phyloP scores from a whole-genome alignment of 2,888 invertebrate species.

The Quadroppia sp. region DNA sequence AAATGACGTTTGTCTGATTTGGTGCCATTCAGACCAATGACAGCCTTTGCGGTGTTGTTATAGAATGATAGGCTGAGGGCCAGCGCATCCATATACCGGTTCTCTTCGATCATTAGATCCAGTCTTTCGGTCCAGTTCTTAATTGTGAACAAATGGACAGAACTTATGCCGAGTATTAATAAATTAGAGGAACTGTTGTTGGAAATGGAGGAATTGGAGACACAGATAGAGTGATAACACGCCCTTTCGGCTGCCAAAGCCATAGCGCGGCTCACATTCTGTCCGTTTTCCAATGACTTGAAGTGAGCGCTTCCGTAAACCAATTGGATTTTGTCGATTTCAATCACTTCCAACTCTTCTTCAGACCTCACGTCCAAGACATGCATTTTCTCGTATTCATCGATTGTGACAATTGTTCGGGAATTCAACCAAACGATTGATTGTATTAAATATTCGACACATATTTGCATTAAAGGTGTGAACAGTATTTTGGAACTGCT shows the following conservation, averaged over 20 bases:
- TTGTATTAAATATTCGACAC: constrained; percentile 66
- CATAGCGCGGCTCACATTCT: constrained; percentile 78
- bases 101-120: constrained; percentile 56
- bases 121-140: constrained; percentile 57
- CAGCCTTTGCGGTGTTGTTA: constrained; percentile 62
- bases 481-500: constrained; percentile 57
- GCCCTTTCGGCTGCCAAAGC: constrained; percentile 69
- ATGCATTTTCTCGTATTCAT: constrained; percentile 77
- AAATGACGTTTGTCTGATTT: constrained; percentile 44
- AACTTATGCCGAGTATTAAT: constrained; percentile 64
- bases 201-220: constrained; percentile 52
- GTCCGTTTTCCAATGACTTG: constrained; percentile 89
- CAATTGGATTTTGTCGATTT: constrained; percentile 72
- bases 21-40: constrained; percentile 51
- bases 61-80: constrained; percentile 62
- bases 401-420: constrained; percentile 75
- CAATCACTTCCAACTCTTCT: constrained; percentile 74
- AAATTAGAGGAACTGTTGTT: constrained; percentile 63
- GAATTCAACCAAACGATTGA: constrained; percentile 70
- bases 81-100: constrained; percentile 60
- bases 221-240: constrained; percentile 65
- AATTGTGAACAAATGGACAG: constrained; percentile 59
- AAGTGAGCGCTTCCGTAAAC: constrained; percentile 83
- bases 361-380: constrained; percentile 83
- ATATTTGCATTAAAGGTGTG: constrained; percentile 66